Evolutionary conservation across 2,888 invertebrate species (phyloP).

Genomic region (Sesia apiformis): DNA sequence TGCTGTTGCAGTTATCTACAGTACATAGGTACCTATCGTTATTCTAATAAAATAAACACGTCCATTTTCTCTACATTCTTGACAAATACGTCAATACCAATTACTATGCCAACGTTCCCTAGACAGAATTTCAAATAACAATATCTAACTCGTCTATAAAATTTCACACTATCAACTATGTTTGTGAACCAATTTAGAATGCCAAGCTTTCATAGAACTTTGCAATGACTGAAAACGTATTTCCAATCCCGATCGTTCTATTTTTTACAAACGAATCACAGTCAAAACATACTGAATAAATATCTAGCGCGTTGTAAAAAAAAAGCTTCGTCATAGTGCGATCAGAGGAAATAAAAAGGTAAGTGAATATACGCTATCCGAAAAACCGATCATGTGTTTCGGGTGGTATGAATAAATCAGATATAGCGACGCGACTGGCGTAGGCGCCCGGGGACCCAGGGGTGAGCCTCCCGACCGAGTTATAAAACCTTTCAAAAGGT

Average conservation of each 20-base stretch:
- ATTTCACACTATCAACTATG: not conserved
- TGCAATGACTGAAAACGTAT: conserved; percentile 3
- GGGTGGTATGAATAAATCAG: conserved; percentile 72
- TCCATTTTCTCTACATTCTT: not conserved
- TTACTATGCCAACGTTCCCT: not conserved
- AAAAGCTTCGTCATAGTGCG: conserved; percentile 3
- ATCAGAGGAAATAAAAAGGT: conserved; percentile 31
- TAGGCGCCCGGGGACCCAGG: conserved; percentile 30
- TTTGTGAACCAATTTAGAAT: conserved; percentile 11
- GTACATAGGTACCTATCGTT: not conserved
- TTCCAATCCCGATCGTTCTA: conserved; percentile 8
- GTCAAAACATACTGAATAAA: conserved; percentile 20
- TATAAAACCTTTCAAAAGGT: conserved; percentile 67
- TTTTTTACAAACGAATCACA: conserved; percentile 12
- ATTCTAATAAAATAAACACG: not conserved
- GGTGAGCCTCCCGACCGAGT: conserved; percentile 40
- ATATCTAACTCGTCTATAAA: not conserved
- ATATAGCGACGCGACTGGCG: conserved; percentile 53
- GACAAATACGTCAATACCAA: not conserved
- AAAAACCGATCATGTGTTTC: conserved; percentile 67
- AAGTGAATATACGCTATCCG: conserved; percentile 36
- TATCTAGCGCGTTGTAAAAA: conserved; percentile 17
- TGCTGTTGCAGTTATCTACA: not conserved
- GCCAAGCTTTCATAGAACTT: conserved; percentile 12
- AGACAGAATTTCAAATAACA: not conserved